Conservation (phyloP, 1,140 invertebrate species). For the Bombyx mori region ASM3026992v2 NC_085118.1:7854501-7855000, state of each 20-base stretch:
- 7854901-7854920: slow-evolving; percentile 49
- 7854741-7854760: not conserved
- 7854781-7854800: slow-evolving; percentile 99
- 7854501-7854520: no score
- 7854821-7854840: slow-evolving; percentile 96
- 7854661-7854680: no score
- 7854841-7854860: slow-evolving; percentile 63
- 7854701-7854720: no score
- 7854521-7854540: no score
- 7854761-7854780: slow-evolving; percentile 91
- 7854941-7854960: slow-evolving; percentile 55
- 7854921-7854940: slow-evolving; percentile 22
- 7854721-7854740: not conserved
- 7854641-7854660: no score
- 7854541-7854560: no score
- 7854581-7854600: no score
- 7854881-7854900: slow-evolving; percentile 55
- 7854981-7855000: no score
- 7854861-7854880: slow-evolving; percentile 35
- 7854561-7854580: no score
- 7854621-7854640: no score
- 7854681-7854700: no score
- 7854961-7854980: slow-evolving; percentile 55
- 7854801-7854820: slow-evolving; percentile 98
- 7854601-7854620: no score